Conservation (phyloP, 2,113 vertebrate species). For the Rhegmatorhina hoffmannsi region DNA sequence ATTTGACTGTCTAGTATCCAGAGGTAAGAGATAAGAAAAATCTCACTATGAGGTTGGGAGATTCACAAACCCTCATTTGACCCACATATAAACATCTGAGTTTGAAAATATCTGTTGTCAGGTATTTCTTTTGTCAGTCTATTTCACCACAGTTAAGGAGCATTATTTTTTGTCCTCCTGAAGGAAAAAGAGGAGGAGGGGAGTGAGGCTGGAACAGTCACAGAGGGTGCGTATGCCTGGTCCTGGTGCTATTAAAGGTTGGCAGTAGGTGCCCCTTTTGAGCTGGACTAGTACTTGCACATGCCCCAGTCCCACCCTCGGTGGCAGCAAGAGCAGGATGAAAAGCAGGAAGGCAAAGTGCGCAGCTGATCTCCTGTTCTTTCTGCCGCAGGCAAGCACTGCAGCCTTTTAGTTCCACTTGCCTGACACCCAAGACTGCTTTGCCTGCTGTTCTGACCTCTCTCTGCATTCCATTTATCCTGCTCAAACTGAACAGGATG, state of each 20-base stretch:
- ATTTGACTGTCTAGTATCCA: background rate
- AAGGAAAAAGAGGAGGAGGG: background rate
- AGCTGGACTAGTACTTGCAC: background rate
- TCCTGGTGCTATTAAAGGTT: background rate
- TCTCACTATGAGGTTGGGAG: background rate
- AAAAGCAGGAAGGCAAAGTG: background rate
- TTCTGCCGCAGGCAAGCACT: background rate
- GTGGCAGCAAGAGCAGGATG: background rate
- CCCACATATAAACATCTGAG: background rate
- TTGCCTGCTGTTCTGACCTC: background rate
- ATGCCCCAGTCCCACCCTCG: accelerated
- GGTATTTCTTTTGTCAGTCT: background rate
- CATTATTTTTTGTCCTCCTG: accelerated
- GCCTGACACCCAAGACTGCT: background rate
- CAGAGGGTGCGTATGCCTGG: background rate
- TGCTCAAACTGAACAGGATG: background rate
- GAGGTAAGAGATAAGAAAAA: background rate
- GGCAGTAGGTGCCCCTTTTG: background rate
- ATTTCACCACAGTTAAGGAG: background rate
- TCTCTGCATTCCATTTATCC: background rate
- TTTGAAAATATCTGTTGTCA: background rate
- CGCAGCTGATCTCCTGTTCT: background rate
- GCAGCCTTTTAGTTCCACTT: background rate
- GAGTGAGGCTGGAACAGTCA: background rate
- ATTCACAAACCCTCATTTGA: background rate